Conservation (phyloP, 2,797 vertebrate species). For the Sebastiscus tertius region DNA sequence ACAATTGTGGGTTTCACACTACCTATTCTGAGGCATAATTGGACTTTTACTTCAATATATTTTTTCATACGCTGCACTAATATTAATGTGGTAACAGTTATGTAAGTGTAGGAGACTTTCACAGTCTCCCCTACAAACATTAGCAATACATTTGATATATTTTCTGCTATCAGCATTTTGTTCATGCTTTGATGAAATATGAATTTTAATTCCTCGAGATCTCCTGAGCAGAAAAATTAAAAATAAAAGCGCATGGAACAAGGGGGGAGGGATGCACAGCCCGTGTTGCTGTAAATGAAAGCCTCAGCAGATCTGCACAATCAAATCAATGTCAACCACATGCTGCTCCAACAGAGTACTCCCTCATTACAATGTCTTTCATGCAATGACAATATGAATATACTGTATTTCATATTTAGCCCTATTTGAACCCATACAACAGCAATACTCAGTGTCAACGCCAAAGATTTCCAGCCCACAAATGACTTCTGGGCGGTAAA, state of each 20-base stretch:
- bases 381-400: conserved; percentile 41
- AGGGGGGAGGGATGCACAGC: conserved; percentile 12
- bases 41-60: conserved; percentile 10
- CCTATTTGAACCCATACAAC: conserved; percentile 23
- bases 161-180: conserved; percentile 68
- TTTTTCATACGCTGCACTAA: background rate
- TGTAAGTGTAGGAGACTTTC: conserved; percentile 23
- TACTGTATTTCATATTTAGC: conserved; percentile 9
- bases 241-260: conserved; percentile 42
- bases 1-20: conserved; percentile 1
- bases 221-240: conserved; percentile 54
- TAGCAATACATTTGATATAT: conserved; percentile 52
- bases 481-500: conserved; percentile 30
- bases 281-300: conserved; percentile 49
- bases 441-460: conserved; percentile 14
- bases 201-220: conserved; percentile 64
- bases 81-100: conserved; percentile 31
- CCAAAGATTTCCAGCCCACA: conserved; percentile 33
- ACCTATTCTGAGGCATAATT: conserved; percentile 5
- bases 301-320: conserved; percentile 63
- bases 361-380: conserved; percentile 47
- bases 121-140: conserved; percentile 27
- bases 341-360: conserved; percentile 33
- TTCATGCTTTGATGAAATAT: conserved; percentile 66
- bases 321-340: conserved; percentile 60